phyloP scores from a whole-genome alignment of 2,797 vertebrate genomes.

The Acrocephalus scirpaceus region DNA sequence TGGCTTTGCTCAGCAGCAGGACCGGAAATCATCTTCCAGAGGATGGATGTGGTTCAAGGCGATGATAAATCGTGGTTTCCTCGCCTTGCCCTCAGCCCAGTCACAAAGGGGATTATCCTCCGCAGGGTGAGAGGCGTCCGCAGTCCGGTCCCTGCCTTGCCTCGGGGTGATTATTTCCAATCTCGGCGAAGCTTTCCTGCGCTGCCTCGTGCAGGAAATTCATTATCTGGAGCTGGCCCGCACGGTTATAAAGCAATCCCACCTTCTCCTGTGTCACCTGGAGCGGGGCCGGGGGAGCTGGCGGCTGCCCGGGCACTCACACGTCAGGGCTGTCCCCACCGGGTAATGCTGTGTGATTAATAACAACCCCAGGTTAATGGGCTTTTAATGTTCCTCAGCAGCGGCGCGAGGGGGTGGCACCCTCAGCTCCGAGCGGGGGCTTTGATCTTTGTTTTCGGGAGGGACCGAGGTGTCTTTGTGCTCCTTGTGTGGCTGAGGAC shows the following conservation, averaged over 20 bases:
- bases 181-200: background rate
- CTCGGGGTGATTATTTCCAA: constrained; percentile 52
- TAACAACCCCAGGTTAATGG: constrained; percentile 29
- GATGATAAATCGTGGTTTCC: constrained; percentile 12
- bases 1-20: background rate
- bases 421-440: background rate
- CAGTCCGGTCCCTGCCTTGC: background rate
- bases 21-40: background rate
- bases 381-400: constrained; percentile 15
- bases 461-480: background rate
- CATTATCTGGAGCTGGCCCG: background rate
- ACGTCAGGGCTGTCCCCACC: background rate
- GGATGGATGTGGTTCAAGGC: background rate
- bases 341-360: constrained; percentile 24
- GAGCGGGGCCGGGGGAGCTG: background rate
- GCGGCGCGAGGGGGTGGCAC: background rate
- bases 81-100: background rate
- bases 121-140: background rate
- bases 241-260: background rate
- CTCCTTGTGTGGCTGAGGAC: rapidly evolving
- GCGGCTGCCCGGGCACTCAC: background rate
- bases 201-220: background rate
- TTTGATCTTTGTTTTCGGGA: background rate
- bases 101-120: constrained; percentile 49
- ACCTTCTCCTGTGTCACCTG: constrained; percentile 3